Base-by-base conservation (phyloP, 2,113 vertebrate species). In the Hystrix brachyura region DNA sequence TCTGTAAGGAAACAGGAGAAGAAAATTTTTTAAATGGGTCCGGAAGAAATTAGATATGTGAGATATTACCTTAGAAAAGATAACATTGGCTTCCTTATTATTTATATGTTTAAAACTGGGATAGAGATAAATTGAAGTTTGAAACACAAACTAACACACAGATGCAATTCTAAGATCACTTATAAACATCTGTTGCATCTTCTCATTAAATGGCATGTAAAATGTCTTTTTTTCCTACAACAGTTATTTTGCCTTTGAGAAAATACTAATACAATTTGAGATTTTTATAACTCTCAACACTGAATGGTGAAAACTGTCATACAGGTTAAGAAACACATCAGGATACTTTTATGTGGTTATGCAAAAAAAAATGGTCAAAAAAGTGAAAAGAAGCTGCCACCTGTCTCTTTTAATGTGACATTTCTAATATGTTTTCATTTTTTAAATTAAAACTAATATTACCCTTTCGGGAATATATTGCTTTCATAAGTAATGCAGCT, bases 381-480 rank as follows among this genome's bases (percentile, higher is more conserved):
- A 86, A 76, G 25, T 34, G 38, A 79, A 92, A 93, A 46, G 27
- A 65, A 86, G 32, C 29, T 6, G 62, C 6, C 15, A 60, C 19
- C 18, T 76, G 1, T 87, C 32, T 93, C n/a, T 69, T 92, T 74
- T 46, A 94, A 67, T 94, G 53, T 84, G 19, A 46, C 27, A 79
- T 79, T 87, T 87, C 15, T 51, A 81, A 34, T 89, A 38, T 87
- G 11, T 64, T 93, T 90, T 82, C 48, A 86, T 90, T 92, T 81
- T 85, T 81, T 3, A 92, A 93, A 69, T 93, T 90, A 80, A 88
- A 51, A 86, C 80, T 76, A 82, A n/a, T 62, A 87, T 82, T 93
- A 62, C 9, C 14, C 2, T 76, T 97, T 81, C 11, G 67, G 38
- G 18, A 90, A 21, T 69, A 34, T 57, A 90, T 71, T 85, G 32